Evolutionary conservation across 2,113 vertebrate species (phyloP), one percentile per base, ranked within the genome.

Genomic region (Seriola quinqueradiata): DNA sequence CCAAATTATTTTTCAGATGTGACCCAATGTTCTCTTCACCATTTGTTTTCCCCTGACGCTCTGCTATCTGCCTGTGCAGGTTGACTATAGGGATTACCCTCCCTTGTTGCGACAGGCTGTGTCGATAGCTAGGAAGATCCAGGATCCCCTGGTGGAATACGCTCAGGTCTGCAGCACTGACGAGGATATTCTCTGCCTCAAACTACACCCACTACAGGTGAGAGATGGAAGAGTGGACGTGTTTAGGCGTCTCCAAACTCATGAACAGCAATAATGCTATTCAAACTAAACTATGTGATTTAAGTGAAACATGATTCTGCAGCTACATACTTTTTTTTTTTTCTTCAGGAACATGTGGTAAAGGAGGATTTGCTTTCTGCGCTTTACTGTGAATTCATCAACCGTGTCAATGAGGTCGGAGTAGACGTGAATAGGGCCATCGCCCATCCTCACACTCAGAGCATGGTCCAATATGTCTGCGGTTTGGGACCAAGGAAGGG

Each of bases 401-500:
- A 99, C 94, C 96, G 98, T 10, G 98, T 99, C 77, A 99, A 99
- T 13, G 98, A 99, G 91, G 98, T 99, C 46, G 98, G 98, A 12
- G 98, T 99, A 60, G 98, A 99, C 79, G 98, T 99, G 89, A 99
- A 99, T 89, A 93, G 97, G 32, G 97, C 97, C 38, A 97, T 99
- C 2, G 96, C 98, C 55, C 98, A 99, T 87, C 96, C 98, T 34
- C 97, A 99, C 80, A 99, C 97, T 83, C 98, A 99, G 93, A 98
- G 98, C 83, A 91, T 99, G 88, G 96, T 99, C 70, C 98, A 99
- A 87, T 99, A 97, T 0, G 97, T 99, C 67, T 99, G 98, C 82
- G 98, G 98, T 74, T 92, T 99, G 77, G 98, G 98, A 67, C 96
- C 97, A 61, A 97, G 98, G 82, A 99, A 99, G 91, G 98, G 97